These are phyloP conservation scores for Sebastes fasciatus DNA, from an alignment of 2,113 vertebrate genomes.

Conservation along the genomic window DNA sequence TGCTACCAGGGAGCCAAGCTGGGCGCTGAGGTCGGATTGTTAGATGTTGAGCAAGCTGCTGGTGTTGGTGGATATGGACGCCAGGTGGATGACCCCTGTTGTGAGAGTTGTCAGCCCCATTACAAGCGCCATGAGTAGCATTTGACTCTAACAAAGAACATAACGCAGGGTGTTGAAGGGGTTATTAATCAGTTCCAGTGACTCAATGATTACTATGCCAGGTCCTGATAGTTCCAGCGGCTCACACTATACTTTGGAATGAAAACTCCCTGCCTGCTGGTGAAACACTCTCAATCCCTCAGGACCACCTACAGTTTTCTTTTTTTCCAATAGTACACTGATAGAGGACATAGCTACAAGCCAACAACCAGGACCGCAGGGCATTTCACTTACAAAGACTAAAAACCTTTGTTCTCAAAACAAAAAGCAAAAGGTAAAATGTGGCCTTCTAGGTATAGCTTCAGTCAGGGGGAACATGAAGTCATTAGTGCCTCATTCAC, in stretches of 20 bases:
- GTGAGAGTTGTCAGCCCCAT: slow-evolving; percentile 21
- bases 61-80: slow-evolving; percentile 27
- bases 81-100: slow-evolving; percentile 12
- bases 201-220: not conserved
- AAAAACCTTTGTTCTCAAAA: not conserved
- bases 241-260: not conserved
- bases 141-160: slow-evolving; percentile 23
- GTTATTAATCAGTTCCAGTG: slow-evolving; percentile 33
- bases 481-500: not conserved
- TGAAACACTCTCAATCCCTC: not conserved
- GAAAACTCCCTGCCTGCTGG: slow-evolving; percentile 1
- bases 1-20: not conserved
- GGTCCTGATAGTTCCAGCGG: not conserved
- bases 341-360: slow-evolving; percentile 1
- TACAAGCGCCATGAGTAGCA: slow-evolving; percentile 18
- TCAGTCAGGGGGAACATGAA: not conserved
- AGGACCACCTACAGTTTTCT: not conserved
- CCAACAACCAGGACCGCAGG: not conserved
- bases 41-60: not conserved
- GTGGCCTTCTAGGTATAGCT: not conserved
- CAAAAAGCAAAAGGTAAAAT: slow-evolving; percentile 3
- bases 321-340: not conserved
- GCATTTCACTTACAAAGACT: not conserved
- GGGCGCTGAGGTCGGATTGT: slow-evolving; percentile 19
- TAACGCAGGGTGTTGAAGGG: slow-evolving; percentile 21